These are phyloP conservation scores for Helobdella robusta DNA, from an alignment of 2,888 invertebrate genomes.

Conservation along the genomic window DNA sequence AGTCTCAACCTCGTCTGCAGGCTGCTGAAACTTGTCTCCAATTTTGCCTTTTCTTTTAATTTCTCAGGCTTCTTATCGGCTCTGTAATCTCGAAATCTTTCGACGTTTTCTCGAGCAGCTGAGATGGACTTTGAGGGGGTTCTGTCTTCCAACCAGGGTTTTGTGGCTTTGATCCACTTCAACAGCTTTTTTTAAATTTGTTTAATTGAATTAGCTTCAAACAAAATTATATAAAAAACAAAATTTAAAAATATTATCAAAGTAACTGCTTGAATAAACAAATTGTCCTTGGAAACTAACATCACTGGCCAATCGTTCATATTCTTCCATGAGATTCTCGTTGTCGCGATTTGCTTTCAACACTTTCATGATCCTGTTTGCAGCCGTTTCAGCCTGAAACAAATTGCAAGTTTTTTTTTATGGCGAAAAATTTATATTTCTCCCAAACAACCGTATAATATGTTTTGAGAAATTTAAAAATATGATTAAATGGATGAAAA, in stretches of 20 bases:
- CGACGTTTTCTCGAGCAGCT: constrained; percentile 73
- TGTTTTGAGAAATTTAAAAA: no score
- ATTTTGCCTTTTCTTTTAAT: constrained; percentile 94
- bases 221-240: no score
- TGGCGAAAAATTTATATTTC: no score
- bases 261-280: no score
- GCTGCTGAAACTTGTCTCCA: constrained; percentile 99
- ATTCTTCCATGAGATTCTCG: constrained; percentile 99
- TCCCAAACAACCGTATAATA: not conserved
- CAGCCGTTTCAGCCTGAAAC: constrained; percentile 99
- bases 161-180: constrained; percentile 95
- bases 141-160: constrained; percentile 60
- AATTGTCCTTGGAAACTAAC: no score
- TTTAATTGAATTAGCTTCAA: not conserved
- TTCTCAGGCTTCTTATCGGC: constrained; percentile 98
- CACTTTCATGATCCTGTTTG: constrained; percentile 98
- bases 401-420: no score
- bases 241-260: no score
- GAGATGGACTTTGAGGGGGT: constrained; percentile 75
- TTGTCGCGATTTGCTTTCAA: constrained; percentile 99
- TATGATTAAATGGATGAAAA: no score
- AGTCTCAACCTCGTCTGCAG: constrained; percentile 93
- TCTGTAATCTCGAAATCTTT: constrained; percentile 96
- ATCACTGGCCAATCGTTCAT: constrained; percentile 96
- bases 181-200: constrained; percentile 75